Evolutionary conservation across 2,113 vertebrate species (phyloP).

Genomic region (Cynoglossus semilaevis): DNA sequence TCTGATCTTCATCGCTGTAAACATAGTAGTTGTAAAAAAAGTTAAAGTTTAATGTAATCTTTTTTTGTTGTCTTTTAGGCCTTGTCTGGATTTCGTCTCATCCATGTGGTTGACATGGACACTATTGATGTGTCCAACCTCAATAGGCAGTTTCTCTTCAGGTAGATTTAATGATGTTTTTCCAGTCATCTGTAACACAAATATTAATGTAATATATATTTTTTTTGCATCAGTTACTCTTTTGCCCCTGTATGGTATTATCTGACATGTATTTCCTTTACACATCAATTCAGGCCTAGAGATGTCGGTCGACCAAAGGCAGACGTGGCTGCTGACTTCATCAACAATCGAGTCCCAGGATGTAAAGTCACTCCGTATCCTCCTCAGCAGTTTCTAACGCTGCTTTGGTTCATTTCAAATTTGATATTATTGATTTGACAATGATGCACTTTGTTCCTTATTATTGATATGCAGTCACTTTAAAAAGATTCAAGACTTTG

Average conservation of each 20-base stretch:
- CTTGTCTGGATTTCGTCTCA: slow-evolving; percentile 91
- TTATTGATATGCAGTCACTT: slow-evolving; percentile 85
- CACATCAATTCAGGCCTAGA: slow-evolving; percentile 77
- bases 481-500: slow-evolving; percentile 96
- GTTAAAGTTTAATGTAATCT: not conserved
- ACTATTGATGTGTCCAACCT: slow-evolving; percentile 95
- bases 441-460: slow-evolving; percentile 34
- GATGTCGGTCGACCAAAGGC: slow-evolving; percentile 95
- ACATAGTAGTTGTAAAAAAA: not conserved
- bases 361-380: slow-evolving; percentile 95
- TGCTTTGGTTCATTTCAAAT: not conserved
- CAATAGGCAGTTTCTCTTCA: slow-evolving; percentile 95
- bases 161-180: slow-evolving; percentile 71
- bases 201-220: too few relatives aligned
- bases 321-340: slow-evolving; percentile 92
- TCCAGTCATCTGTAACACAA: not conserved
- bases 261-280: too few relatives aligned
- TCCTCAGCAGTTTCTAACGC: slow-evolving; percentile 9
- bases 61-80: slow-evolving; percentile 72
- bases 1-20: not conserved
- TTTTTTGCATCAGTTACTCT: too few relatives aligned
- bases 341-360: slow-evolving; percentile 87
- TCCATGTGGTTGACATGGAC: slow-evolving; percentile 98
- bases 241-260: not conserved
- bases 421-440: not conserved